Base-by-base conservation (phyloP, 2,797 vertebrate genomes). In the Gallinago stenura region DNA sequence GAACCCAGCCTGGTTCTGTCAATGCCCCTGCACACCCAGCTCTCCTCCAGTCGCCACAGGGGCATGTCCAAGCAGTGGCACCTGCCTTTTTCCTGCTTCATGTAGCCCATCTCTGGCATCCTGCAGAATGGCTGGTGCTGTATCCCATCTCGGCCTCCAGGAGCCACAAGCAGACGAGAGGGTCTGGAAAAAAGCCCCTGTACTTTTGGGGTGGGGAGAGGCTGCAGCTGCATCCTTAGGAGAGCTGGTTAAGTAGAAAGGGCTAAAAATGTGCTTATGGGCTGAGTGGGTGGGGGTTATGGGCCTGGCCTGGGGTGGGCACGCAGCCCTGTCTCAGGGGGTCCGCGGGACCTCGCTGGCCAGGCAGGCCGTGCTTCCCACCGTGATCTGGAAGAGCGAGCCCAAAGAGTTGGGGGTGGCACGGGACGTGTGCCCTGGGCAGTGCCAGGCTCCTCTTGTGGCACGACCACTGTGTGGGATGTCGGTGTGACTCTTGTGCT, bases 401-500 rank as follows among this genome's bases (percentile, higher is more conserved):
- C 15, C n/a, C 15, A 17, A 58, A 90, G 75, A 33, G 22, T 10
- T 83, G 26, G 46, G 16, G 7, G 26, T 5, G 10, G 1, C 2
- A 1, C 1, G 1, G 16, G 28, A 45, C 4, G 3, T 0, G 1
- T 82, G 28, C 37, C 7, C 26, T 4, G 5, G 14, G 30, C 20
- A 22, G 12, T 37, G 20, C 33, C 3, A 0, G 3, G 2, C n/a
- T 80, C 17, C 35, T 60, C 33, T 35, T 33, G 35, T 13, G 57
- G 5, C 25, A 12, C 2, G 4, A 5, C 41, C 1, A 1, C 39
- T 13, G 1, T 8, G 41, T 2, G 0, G 41, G 21, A 5, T 12
- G 28, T 65, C 21, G 22, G 24, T 2, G 0, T 60, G 46, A 56
- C 0, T 56, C 3, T 0, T 39, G 37, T 0, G 1, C 25, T 6